These are phyloP conservation scores for Leptopilina myrica DNA, from an alignment of 2,888 invertebrate genomes.

Conservation along the genomic window DNA sequence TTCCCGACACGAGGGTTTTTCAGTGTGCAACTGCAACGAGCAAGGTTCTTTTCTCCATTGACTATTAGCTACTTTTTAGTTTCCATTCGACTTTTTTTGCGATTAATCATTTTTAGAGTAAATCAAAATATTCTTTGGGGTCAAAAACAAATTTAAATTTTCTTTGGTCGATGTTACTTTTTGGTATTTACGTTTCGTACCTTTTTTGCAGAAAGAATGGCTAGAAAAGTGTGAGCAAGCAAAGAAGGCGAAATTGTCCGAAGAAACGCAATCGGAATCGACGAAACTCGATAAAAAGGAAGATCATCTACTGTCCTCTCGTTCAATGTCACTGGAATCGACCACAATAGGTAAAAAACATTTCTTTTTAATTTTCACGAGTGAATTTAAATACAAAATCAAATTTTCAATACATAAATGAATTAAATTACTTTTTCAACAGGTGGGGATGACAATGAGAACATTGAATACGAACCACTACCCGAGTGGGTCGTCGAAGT, in stretches of 20 bases:
- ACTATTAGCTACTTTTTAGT: neutral
- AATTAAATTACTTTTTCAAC: neutral
- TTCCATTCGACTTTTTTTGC: too few relatives aligned
- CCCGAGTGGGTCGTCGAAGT: slow-evolving; percentile 95
- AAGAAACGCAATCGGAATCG: slow-evolving; percentile 78
- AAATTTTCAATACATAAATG: too few relatives aligned
- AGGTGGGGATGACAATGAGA: slow-evolving; percentile 63
- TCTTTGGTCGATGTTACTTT: too few relatives aligned
- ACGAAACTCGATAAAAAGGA: slow-evolving; percentile 55
- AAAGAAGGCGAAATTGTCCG: slow-evolving; percentile 87
- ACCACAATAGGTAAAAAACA: slow-evolving; percentile 66
- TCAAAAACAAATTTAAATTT: too few relatives aligned
- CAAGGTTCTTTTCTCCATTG: slow-evolving; percentile 75
- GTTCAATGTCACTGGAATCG: slow-evolving; percentile 71
- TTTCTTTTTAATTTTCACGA: neutral
- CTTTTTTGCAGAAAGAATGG: slow-evolving; percentile 88
- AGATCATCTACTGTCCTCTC: slow-evolving; percentile 53
- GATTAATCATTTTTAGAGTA: too few relatives aligned
- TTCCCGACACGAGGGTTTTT: slow-evolving; percentile 94
- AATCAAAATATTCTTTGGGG: too few relatives aligned
- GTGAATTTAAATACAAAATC: too few relatives aligned
- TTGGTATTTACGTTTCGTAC: neutral
- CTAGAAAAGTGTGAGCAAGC: slow-evolving; percentile 93
- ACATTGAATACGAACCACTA: slow-evolving; percentile 66
- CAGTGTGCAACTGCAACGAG: slow-evolving; percentile 89